Percentiles rank a stretch among this genome's conserved stretches.
Evolutionary conservation across 2,113 vertebrate species (phyloP).

Genomic region (Mesocricetus auratus): DNA sequence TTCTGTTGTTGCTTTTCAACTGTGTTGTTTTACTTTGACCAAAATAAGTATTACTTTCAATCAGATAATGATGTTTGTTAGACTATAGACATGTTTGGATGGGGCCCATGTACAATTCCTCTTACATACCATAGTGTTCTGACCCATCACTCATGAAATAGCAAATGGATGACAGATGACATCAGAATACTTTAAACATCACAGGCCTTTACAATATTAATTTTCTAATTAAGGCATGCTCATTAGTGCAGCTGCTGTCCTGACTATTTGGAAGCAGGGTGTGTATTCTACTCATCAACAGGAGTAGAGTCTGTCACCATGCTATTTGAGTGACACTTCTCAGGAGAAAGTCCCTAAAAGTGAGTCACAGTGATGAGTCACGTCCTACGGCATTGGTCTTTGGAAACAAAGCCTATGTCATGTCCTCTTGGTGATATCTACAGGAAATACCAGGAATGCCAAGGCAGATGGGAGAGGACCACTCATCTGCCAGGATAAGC

Average conservation of each 20-base stretch:
- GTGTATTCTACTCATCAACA: neutral
- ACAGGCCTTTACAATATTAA: neutral
- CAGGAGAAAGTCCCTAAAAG: slow-evolving; percentile 46
- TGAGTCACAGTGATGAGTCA: slow-evolving; percentile 63
- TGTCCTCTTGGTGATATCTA: slow-evolving; percentile 9
- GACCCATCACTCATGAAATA: neutral
- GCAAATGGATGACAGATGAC: neutral
- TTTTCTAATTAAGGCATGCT: neutral
- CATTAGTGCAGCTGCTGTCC: neutral
- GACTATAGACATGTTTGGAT: neutral
- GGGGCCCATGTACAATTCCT: neutral
- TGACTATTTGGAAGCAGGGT: neutral
- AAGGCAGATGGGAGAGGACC: slow-evolving; percentile 31
- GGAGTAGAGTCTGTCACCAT: neutral
- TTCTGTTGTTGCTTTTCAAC: neutral
- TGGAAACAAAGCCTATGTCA: slow-evolving; percentile 57
- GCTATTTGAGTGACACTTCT: neutral
- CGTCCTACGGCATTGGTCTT: neutral
- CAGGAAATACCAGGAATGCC: slow-evolving; percentile 54
- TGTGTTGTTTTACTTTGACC: neutral
- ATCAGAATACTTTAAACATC: neutral
- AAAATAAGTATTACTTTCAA: neutral
- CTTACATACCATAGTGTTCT: neutral
- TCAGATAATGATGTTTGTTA: neutral
- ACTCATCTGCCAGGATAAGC: slow-evolving; percentile 32